Conservation (phyloP, 2,797 vertebrate species). For the Sternotherus odoratus region DNA sequence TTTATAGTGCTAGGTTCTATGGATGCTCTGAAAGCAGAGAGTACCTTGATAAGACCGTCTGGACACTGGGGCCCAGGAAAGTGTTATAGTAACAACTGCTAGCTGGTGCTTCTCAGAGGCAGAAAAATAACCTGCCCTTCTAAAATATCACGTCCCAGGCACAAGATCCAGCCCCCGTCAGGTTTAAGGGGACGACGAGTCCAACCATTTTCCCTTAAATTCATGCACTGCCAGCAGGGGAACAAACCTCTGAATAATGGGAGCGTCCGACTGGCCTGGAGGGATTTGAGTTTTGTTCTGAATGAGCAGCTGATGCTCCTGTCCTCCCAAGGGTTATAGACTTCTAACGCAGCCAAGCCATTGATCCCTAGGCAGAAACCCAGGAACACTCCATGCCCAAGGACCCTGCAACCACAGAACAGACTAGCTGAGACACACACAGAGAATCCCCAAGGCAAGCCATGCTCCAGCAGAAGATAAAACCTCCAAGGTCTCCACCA, state of each 20-base stretch:
- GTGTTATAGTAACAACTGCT: background rate
- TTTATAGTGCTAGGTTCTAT: background rate
- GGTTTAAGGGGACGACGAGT: background rate
- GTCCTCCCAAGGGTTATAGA: background rate
- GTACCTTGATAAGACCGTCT: too few species aligned
- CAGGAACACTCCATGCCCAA: background rate
- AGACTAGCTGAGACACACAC: background rate
- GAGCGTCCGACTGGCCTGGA: background rate
- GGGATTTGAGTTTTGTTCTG: background rate
- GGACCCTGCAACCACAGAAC: background rate
- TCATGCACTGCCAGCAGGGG: background rate
- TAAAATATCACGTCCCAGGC: background rate
- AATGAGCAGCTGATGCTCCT: background rate
- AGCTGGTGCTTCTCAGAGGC: background rate
- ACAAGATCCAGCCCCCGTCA: background rate
- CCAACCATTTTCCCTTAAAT: background rate
- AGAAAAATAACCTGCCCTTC: background rate
- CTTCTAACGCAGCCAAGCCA: background rate
- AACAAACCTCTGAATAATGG: background rate
- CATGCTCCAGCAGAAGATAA: background rate
- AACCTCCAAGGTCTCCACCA: background rate
- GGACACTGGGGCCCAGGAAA: background rate
- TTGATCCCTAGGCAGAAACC: background rate
- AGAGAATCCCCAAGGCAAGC: background rate
- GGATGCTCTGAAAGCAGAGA: background rate